Evolutionary conservation across 1,140 invertebrate genomes (phyloP).

Genomic region (Eriosoma lanigerum): DNA sequence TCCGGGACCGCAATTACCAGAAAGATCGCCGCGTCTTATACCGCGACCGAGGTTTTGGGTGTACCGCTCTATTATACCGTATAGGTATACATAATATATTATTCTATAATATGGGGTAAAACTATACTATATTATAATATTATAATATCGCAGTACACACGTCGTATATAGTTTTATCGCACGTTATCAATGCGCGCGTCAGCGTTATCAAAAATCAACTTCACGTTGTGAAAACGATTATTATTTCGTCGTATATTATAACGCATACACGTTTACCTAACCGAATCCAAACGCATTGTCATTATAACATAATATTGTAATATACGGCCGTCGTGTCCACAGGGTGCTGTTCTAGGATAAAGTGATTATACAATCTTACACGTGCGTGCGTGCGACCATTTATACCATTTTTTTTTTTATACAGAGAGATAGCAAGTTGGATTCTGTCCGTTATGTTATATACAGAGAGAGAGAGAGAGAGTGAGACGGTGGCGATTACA

Average conservation of each 20-base stretch:
- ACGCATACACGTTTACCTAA: no score
- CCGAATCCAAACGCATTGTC: no score
- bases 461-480: no score
- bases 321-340: background rate
- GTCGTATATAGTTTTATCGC: background rate
- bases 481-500: slow-evolving; percentile 13
- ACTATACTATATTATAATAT: background rate
- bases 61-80: no score
- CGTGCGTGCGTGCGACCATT: no score
- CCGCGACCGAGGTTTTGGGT: background rate
- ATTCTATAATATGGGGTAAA: no score
- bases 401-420: no score
- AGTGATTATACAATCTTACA: background rate
- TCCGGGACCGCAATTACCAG: slow-evolving; percentile 9
- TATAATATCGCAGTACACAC: background rate
- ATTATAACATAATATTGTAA: no score
- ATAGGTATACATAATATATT: background rate
- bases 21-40: background rate
- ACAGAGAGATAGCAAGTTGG: no score
- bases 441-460: no score
- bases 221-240: slow-evolving; percentile 30
- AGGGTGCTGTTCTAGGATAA: background rate
- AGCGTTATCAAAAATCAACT: slow-evolving; percentile 16
- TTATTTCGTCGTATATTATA: background rate
- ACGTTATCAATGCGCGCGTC: background rate